Percentiles rank a stretch among this genome's conserved stretches.
phyloP scores from a whole-genome alignment of 2,888 invertebrate genomes.

The Folsomia candida region DNA sequence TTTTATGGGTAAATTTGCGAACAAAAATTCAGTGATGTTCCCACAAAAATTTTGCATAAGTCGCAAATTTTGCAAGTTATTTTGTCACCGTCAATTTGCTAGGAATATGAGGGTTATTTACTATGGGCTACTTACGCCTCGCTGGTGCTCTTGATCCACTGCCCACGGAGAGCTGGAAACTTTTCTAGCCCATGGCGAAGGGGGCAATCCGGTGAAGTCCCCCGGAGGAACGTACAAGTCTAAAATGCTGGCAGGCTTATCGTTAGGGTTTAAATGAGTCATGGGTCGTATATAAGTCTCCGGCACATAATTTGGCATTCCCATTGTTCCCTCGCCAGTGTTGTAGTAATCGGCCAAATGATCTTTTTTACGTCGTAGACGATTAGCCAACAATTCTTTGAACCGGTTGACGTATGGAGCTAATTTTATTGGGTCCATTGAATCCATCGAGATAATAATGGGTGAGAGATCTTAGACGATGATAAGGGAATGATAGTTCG shows the following conservation, averaged over 20 bases:
- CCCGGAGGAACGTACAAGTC: constrained; percentile 4
- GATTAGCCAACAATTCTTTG: not conserved
- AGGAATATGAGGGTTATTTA: too few relatives aligned
- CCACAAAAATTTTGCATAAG: too few relatives aligned
- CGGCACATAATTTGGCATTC: not conserved
- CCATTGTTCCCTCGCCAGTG: not conserved
- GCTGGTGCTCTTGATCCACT: not conserved
- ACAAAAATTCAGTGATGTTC: too few relatives aligned
- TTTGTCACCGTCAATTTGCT: too few relatives aligned
- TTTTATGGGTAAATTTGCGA: too few relatives aligned
- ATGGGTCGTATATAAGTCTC: not conserved
- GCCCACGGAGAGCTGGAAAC: constrained; percentile 17
- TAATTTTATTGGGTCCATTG: constrained; percentile 2
- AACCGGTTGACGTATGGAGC: not conserved
- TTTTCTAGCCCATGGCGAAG: constrained; percentile 20
- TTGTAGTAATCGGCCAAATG: not conserved
- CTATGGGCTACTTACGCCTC: not conserved
- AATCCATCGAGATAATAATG: too few relatives aligned
- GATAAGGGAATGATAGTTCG: too few relatives aligned
- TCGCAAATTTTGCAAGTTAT: too few relatives aligned
- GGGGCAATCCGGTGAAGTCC: not conserved
- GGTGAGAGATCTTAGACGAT: too few relatives aligned
- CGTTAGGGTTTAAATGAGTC: not conserved
- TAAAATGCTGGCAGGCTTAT: not conserved
- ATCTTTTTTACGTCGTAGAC: not conserved